Evolutionary conservation across 2,113 vertebrate species (phyloP), one percentile per base, ranked within the genome.

Genomic region (Albula glossodonta): DNA sequence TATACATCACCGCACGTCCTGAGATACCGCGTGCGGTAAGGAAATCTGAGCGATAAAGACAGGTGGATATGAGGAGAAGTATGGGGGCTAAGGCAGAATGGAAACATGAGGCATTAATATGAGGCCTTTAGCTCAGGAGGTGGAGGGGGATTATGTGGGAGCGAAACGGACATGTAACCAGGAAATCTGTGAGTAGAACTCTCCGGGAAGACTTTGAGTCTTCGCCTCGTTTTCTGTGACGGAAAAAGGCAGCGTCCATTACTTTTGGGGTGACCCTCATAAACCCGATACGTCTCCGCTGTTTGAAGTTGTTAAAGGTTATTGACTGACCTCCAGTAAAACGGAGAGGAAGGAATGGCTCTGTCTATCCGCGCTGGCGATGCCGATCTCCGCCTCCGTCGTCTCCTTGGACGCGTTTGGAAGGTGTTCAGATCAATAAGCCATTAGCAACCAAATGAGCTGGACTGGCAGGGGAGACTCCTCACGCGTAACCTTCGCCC

Each of bases 391-490:
- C 31, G 63, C 82, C 48, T 41, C 25, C 79, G 82, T 25, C 57
- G 57, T 50, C 85, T 50, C 56, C 41, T 3, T 15, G 12, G 82
- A 31, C 83, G 85, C 66, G 9, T 57, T 91, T 88, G 84, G 88
- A 88, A 85, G 81, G 83, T 88, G 74, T 84, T 66, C 82, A 63
- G 90, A 94, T 95, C 95, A 90, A 95, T 95, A 95, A 95, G 86
- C 93, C 87, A 93, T 95, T 95, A 95, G 92, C 90, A 93, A 91
- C 89, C 92, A 91, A 90, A 93, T 92, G 84, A 92, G 86, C 86
- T 87, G 88, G 70, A 56, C 85, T 88, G 88, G 92, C 86, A 90
- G 85, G 89, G 66, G 84, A 89, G 89, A 85, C 92, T 90, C 63
- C 48, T 88, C 15, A 48, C 85, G 66, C 74, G 77, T 88, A 87